These are phyloP conservation scores for Rhyacophila brunnea DNA, from an alignment of 1,140 invertebrate genomes.

Conservation along the genomic window DNA sequence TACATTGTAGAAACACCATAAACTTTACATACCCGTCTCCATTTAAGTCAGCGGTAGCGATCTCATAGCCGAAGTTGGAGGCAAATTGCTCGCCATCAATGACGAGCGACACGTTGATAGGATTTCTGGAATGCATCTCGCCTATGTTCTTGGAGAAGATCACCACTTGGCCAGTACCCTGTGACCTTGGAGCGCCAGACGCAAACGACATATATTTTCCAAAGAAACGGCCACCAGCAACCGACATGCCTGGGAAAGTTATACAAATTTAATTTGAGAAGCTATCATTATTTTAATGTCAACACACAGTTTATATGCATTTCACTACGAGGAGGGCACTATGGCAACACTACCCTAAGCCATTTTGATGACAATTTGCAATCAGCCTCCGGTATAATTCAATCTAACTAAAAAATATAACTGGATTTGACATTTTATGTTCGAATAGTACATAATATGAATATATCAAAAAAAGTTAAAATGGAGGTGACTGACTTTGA, in stretches of 20 bases:
- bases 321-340: no score
- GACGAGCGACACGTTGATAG: conserved; percentile 63
- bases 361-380: no score
- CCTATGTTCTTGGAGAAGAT: conserved; percentile 67
- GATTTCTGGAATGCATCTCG: conserved; percentile 37
- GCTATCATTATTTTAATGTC: no score
- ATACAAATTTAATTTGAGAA: no score
- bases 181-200: conserved; percentile 81
- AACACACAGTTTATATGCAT: no score
- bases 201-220: conserved; percentile 67
- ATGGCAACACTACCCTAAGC: no score
- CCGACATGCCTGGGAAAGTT: conserved; percentile 80
- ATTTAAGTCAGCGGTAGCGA: conserved; percentile 81
- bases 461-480: no score
- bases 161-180: conserved; percentile 82
- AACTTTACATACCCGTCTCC: conserved; percentile 69
- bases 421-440: no score
- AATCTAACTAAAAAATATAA: no score
- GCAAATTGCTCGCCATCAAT: conserved; percentile 83
- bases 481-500: no score
- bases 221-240: conserved; percentile 79
- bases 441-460: no score
- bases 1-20: background rate
- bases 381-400: no score
- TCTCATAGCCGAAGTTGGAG: conserved; percentile 87